Evolutionary conservation across 2,113 vertebrate species (phyloP).

Genomic region (Pelvicachromis taeniatus): DNA sequence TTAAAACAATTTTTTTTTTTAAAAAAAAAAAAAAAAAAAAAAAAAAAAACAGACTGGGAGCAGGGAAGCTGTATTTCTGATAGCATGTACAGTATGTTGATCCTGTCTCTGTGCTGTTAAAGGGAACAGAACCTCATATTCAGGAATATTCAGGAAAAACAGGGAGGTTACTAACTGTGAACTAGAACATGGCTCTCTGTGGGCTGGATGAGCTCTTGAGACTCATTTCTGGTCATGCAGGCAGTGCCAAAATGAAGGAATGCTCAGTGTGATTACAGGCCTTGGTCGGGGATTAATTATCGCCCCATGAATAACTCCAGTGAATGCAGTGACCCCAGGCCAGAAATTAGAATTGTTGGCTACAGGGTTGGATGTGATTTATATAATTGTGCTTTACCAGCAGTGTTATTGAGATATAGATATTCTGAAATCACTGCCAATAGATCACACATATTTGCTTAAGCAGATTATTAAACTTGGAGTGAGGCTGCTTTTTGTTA

Average conservation of each 20-base stretch:
- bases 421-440: not conserved
- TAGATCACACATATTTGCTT: not conserved
- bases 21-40: too few species aligned
- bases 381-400: not conserved
- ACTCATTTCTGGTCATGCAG: not conserved
- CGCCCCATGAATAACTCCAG: not conserved
- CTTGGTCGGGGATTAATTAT: not conserved
- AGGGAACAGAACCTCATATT: not conserved
- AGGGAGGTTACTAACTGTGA: not conserved
- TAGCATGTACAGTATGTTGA: not conserved
- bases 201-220: not conserved
- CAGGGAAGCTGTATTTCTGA: not conserved
- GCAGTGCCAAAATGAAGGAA: conserved; percentile 7
- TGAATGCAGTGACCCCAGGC: not conserved
- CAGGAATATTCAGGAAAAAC: not conserved
- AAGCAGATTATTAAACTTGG: not conserved
- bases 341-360: not conserved
- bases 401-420: not conserved
- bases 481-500: not conserved
- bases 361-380: not conserved
- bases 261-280: conserved; percentile 7
- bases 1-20: too few species aligned
- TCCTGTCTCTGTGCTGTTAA: not conserved
- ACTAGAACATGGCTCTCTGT: not conserved
- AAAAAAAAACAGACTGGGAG: not conserved